A percentile compares a stretch with the other conserved stretches of the same genome.
Conservation (phyloP, 2,113 vertebrate genomes). For the Boleophthalmus pectinirostris region DNA sequence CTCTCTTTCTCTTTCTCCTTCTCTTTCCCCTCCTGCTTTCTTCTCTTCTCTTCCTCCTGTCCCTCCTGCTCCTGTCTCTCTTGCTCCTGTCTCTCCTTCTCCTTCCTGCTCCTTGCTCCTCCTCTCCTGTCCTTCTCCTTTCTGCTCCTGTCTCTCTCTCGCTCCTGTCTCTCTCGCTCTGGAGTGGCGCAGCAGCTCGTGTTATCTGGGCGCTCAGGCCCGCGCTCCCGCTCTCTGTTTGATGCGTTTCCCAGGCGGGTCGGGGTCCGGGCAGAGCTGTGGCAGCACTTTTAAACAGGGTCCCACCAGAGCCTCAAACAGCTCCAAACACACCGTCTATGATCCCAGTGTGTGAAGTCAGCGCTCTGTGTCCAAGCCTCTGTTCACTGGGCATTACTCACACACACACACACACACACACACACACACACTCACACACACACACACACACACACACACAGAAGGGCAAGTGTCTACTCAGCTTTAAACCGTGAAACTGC, state of each 20-base stretch:
- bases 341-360: slow-evolving; percentile 2
- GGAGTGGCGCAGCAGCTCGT: neutral
- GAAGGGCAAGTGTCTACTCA: no score
- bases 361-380: neutral
- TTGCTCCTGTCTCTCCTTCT: no score
- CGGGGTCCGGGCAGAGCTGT: neutral
- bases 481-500: no score
- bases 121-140: no score
- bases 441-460: no score
- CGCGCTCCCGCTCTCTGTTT: neutral
- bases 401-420: no score
- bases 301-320: neutral
- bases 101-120: no score
- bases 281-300: neutral
- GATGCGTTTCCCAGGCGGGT: slow-evolving; percentile 2
- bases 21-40: no score
- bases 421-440: no score
- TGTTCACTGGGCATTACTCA: neutral
- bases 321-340: neutral
- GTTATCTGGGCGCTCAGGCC: neutral
- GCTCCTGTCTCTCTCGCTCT: neutral
- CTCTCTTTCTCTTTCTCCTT: neutral
- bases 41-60: neutral
- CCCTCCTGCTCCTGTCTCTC: no score
- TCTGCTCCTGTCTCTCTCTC: no score